Percentiles rank a stretch among this genome's conserved stretches.
Evolutionary conservation across 2,113 vertebrate species (phyloP).

Genomic region (Melospiza melodia): DNA sequence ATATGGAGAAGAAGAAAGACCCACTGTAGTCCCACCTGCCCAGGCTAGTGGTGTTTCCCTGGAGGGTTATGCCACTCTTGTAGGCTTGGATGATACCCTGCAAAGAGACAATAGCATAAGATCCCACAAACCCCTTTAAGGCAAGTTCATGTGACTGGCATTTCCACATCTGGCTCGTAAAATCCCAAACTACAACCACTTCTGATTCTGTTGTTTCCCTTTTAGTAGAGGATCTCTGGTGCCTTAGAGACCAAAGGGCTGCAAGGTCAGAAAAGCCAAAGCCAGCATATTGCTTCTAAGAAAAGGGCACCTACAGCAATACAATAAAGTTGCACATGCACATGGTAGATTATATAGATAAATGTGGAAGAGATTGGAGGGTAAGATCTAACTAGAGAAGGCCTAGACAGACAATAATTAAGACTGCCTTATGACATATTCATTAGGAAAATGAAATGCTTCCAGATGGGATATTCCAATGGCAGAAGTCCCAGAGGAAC

Average conservation of each 20-base stretch:
- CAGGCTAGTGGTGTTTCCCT: conserved; percentile 78
- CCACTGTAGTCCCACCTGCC: conserved; percentile 88
- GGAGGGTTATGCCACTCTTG: conserved; percentile 78
- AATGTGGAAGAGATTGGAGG: background rate
- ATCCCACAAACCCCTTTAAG: background rate
- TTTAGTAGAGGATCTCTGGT: background rate
- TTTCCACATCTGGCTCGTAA: background rate
- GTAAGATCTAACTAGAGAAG: background rate
- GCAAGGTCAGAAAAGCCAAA: background rate
- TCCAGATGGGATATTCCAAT: background rate
- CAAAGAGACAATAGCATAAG: background rate
- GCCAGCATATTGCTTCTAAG: background rate
- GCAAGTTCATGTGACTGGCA: background rate
- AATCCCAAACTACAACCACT: background rate
- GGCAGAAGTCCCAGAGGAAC: background rate
- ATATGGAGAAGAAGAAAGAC: conserved; percentile 91
- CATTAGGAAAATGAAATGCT: background rate
- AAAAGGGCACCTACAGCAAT: background rate
- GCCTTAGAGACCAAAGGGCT: background rate
- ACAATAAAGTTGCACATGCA: background rate
- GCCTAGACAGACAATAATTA: background rate
- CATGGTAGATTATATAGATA: background rate
- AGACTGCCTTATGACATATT: background rate
- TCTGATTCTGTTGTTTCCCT: background rate
- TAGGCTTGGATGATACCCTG: conserved; percentile 78